Percentiles rank a stretch among this genome's conserved stretches.
phyloP scores from a whole-genome alignment of 1,140 invertebrate species.

The Drosophila aff. region DNA sequence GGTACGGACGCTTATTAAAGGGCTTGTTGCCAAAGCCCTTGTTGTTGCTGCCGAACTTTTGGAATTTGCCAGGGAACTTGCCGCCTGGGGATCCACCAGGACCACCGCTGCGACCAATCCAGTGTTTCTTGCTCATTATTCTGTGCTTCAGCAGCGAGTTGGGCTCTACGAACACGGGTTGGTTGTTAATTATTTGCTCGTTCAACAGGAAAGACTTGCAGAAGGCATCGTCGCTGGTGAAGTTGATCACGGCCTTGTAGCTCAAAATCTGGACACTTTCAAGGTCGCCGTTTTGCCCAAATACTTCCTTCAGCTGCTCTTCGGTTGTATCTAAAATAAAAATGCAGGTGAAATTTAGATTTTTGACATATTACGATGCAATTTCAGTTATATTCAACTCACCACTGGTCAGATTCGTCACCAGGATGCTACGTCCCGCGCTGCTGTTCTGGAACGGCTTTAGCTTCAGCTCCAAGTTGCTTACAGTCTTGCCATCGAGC shows the following conservation, averaged over 20 bases:
- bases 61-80: not conserved
- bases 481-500: constrained; percentile 56
- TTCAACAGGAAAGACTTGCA: constrained; percentile 74
- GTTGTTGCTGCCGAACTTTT: constrained; percentile 13
- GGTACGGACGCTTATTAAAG: constrained; percentile 52
- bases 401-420: constrained; percentile 53
- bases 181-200: constrained; percentile 33
- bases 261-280: constrained; percentile 26
- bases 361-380: not conserved
- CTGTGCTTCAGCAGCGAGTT: constrained; percentile 56
- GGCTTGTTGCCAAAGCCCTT: constrained; percentile 49
- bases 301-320: constrained; percentile 36
- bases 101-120: too few relatives aligned
- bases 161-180: constrained; percentile 68
- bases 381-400: constrained; percentile 9
- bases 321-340: constrained; percentile 31
- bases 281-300: constrained; percentile 53
- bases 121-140: not conserved
- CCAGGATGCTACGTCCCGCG: constrained; percentile 24
- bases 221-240: constrained; percentile 55
- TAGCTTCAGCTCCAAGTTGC: constrained; percentile 56
- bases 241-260: constrained; percentile 52
- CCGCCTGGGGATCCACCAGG: not conserved
- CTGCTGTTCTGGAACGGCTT: constrained; percentile 14
- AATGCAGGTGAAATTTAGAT: not conserved